These are phyloP conservation scores for Scomberomorus guttatus DNA, from an alignment of 2,797 vertebrate species.

Conservation along the genomic window DNA sequence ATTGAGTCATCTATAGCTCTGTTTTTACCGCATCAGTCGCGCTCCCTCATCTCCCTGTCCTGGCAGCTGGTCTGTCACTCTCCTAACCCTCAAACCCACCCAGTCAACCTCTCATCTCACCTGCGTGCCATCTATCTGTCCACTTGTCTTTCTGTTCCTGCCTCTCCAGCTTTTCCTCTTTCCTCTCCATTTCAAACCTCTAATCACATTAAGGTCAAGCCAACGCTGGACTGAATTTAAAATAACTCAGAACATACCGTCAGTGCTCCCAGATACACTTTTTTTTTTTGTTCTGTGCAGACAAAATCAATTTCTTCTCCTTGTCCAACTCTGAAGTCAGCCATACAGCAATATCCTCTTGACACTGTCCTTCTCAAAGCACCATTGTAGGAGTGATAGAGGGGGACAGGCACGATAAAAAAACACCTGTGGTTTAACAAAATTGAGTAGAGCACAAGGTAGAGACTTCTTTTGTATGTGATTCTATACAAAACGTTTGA, in stretches of 20 bases:
- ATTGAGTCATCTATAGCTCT: slow-evolving; percentile 52
- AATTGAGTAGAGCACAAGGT: not conserved
- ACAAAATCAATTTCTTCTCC: slow-evolving; percentile 60
- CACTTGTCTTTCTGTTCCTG: slow-evolving; percentile 29
- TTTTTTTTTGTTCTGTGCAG: slow-evolving; percentile 33
- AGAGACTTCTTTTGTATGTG: not conserved
- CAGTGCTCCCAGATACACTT: slow-evolving; percentile 38
- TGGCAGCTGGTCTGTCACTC: slow-evolving; percentile 57
- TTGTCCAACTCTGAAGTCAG: slow-evolving; percentile 45
- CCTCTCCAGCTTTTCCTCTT: slow-evolving; percentile 33
- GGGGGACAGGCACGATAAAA: not conserved
- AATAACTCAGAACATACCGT: slow-evolving; percentile 42
- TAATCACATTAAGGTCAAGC: slow-evolving; percentile 58
- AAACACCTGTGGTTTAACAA: not conserved
- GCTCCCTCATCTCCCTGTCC: slow-evolving; percentile 47
- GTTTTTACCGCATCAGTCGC: slow-evolving; percentile 65
- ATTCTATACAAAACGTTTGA: not conserved
- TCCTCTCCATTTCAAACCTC: slow-evolving; percentile 52
- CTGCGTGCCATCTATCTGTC: slow-evolving; percentile 41
- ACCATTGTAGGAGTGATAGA: slow-evolving; percentile 14
- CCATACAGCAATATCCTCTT: slow-evolving; percentile 36
- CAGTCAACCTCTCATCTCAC: slow-evolving; percentile 47
- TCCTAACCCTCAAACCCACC: slow-evolving; percentile 43
- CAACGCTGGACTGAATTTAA: slow-evolving; percentile 45
- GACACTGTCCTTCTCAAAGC: slow-evolving; percentile 37